A percentile compares a stretch with the other conserved stretches of the same genome.
phyloP scores from a whole-genome alignment of 2,797 vertebrate species.

The Syngnathus rostellatus region DNA sequence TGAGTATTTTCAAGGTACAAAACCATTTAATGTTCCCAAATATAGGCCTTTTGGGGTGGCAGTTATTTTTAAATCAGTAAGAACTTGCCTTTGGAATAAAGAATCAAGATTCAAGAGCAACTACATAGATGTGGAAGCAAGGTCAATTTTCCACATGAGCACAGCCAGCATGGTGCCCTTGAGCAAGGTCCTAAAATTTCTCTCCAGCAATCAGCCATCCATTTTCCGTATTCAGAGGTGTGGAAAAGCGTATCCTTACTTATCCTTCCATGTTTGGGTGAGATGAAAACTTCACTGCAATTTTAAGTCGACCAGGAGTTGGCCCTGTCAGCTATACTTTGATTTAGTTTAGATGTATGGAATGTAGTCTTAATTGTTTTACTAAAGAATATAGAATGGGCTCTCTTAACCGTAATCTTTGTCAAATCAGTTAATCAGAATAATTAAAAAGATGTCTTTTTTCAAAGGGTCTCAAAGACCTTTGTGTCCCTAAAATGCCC shows the following conservation, averaged over 20 bases:
- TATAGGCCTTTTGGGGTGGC: not conserved
- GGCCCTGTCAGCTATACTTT: slow-evolving; percentile 50
- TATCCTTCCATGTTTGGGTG: no score
- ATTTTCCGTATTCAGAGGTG: not conserved
- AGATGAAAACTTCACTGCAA: not conserved
- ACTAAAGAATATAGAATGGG: not conserved
- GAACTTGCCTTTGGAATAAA: not conserved
- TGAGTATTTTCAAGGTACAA: not conserved
- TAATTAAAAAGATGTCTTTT: slow-evolving; percentile 38
- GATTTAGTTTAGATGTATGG: slow-evolving; percentile 4
- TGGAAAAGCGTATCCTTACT: no score
- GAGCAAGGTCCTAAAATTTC: not conserved
- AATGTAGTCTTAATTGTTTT: not conserved
- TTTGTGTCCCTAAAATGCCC: slow-evolving; percentile 81
- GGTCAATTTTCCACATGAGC: not conserved
- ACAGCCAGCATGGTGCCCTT: not conserved
- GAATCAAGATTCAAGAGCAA: not conserved
- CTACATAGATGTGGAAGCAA: not conserved
- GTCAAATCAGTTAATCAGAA: slow-evolving; percentile 55
- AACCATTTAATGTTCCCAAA: not conserved
- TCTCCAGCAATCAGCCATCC: not conserved
- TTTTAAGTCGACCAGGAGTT: not conserved
- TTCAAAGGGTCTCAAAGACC: slow-evolving; percentile 73
- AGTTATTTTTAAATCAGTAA: not conserved
- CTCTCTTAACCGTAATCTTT: not conserved